These are phyloP conservation scores for Haemorhous mexicanus DNA, from an alignment of 2,113 vertebrate species.

Conservation along the genomic window DNA sequence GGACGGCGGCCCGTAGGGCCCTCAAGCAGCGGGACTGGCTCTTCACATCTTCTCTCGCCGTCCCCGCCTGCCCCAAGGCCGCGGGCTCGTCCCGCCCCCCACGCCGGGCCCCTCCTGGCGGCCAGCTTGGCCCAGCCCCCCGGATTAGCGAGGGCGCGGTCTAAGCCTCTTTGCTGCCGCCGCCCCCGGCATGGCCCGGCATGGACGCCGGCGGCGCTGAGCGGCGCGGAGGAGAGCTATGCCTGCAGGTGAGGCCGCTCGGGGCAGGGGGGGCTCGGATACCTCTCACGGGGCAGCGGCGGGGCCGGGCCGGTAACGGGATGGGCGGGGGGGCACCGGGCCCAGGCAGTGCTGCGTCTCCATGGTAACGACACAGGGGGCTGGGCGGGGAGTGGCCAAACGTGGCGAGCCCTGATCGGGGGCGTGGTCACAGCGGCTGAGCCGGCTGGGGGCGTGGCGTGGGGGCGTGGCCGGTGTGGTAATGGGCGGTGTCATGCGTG, in stretches of 20 bases:
- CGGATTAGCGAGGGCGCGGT: neutral
- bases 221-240: neutral
- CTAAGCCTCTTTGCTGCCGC: slow-evolving; percentile 1
- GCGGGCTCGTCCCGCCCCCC: too few relatives aligned
- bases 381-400: neutral
- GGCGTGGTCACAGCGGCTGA: neutral
- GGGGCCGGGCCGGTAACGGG: too few relatives aligned
- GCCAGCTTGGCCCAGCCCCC: neutral
- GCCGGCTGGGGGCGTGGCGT: rapidly evolving
- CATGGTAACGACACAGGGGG: neutral
- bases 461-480: rapidly evolving
- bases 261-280: rapidly evolving
- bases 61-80: too few relatives aligned
- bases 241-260: neutral
- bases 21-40: rapidly evolving
- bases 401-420: rapidly evolving
- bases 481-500: rapidly evolving
- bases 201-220: slow-evolving; percentile 7
- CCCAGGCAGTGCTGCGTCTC: neutral
- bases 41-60: neutral
- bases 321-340: neutral
- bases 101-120: too few relatives aligned
- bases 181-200: slow-evolving; percentile 8
- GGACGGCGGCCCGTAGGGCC: neutral
- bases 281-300: neutral